Evolutionary conservation across 2,888 invertebrate species (phyloP), one percentile per base, ranked within the genome.

Genomic region (Dolichomitus sp.): DNA sequence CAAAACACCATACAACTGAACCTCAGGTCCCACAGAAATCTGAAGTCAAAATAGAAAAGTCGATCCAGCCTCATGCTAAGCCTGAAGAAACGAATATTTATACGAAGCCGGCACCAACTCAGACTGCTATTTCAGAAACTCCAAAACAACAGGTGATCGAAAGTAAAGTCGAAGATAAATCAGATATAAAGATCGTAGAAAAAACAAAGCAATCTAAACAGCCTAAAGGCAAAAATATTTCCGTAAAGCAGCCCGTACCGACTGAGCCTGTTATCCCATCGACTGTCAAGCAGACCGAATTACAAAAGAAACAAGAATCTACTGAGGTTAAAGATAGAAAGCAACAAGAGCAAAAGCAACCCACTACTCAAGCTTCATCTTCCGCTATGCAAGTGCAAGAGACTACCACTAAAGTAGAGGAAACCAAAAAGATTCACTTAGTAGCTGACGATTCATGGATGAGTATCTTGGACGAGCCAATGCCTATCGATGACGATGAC

Each of bases 391-490:
- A 45, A 23, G 11, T 14, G 5, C 40, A 50, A n/a, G 68, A 54
- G 33, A 14, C 19, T 52, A 40, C 19, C 1, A 52, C 33, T 0
- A 81, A 81, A 57, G 54, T 70, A 3, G 78, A 83, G 30, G 50
- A 84, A 78, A 65, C 81, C 4, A 66, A 40, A 40, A 75, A 66
- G 45, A 54, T 88, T 30, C 86, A 87, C 30, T 63, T 90, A 27
- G 86, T 87, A 6, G 82, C 87, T 12, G 90, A 91, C 80, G 86
- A 86, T 61, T 81, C 88, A 9, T 91, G 90, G 91, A 88, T 92
- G 88, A 85, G 83, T 84, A 82, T 90, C 57, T 85, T 92, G 50
- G 91, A 92, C 57, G 90, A 92, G 68, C 88, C 90, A 52, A 85
- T 92, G 59, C 77, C 80, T 1, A 87, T 92, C 54, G 88, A 89